Evolutionary conservation across 2,888 invertebrate genomes (phyloP), one percentile per base, ranked within the genome.

Genomic region (Drosophila koepferae): DNA sequence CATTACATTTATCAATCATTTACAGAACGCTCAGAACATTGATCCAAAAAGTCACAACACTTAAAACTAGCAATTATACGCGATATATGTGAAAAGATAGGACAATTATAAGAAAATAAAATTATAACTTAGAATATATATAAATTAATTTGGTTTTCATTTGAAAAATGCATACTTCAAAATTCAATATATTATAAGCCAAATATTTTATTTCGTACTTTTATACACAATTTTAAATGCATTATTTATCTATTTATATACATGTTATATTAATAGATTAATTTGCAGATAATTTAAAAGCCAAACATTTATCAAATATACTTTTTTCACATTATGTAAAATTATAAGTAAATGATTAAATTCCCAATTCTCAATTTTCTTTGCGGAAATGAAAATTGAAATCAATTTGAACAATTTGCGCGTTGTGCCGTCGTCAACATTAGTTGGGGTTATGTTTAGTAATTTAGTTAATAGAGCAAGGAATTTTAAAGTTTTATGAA

Each of bases 391-490:
- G 48, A 40, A 49, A 63, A 55, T 36, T 40, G 48, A 28, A 61
- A 58, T 28, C 12, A 38, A 18, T 18, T 51, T 34, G 6, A 34
- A 18, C 56, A 59, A 16, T 10, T 20, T 49, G 68, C 64, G 74
- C 79, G 60, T 64, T 80, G 80, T 80, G 81, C 74, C 80, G 80
- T 77, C 77, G 78, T 81, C 73, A 77, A 53, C 60, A 55, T 41
- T 60, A 67, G 63, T 63, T 54, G 10, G 46, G 40, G 43, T 56
- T 46, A 0, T 54, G 8, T 46, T 66, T 54, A 64, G 61, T 60
- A 31, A 18, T 56, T 41, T 18, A 48, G 31, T 41, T 9, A n/a
- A 54, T 49, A 44, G 44, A 58, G 20, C 36, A 46, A 49, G 64
- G 67, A 60, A 56, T 44, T 43, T 43, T 38, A 18, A 23, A 41